phyloP scores from a whole-genome alignment of 1,140 invertebrate species.

The Aricia agestis region DNA sequence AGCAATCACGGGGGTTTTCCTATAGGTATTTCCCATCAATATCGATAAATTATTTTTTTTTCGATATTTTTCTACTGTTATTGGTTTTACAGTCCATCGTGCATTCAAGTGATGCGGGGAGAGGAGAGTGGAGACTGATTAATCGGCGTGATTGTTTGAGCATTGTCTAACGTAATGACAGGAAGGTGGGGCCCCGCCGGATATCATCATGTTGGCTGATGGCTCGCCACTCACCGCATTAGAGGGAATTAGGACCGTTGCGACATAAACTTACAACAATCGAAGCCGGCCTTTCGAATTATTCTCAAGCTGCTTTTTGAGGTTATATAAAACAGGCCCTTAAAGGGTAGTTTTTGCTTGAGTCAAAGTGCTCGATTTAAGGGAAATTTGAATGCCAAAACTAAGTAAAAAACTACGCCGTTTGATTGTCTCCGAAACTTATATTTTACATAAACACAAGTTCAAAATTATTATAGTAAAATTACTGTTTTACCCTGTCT shows the following conservation, averaged over 20 bases:
- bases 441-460: too few relatives aligned
- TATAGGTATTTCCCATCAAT: too few relatives aligned
- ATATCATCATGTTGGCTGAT: slow-evolving; percentile 67
- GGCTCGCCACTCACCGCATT: slow-evolving; percentile 64
- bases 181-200: slow-evolving; percentile 64
- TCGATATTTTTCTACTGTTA: too few relatives aligned
- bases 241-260: slow-evolving; percentile 35
- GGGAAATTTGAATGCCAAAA: too few relatives aligned
- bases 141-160: slow-evolving; percentile 63
- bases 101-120: neutral
- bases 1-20: too few relatives aligned
- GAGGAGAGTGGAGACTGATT: slow-evolving; percentile 21
- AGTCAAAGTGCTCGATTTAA: too few relatives aligned
- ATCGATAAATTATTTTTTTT: too few relatives aligned
- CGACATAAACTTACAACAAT: neutral
- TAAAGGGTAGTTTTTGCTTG: too few relatives aligned
- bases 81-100: neutral
- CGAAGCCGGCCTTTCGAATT: neutral
- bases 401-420: too few relatives aligned
- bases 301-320: neutral
- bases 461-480: too few relatives aligned
- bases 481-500: too few relatives aligned
- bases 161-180: slow-evolving; percentile 67
- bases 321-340: neutral
- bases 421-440: too few relatives aligned